A percentile compares a stretch with the other conserved stretches of the same genome.
These are phyloP conservation scores for Hybos culiciformis DNA, from an alignment of 2,888 invertebrate genomes.

Conservation along the genomic window DNA sequence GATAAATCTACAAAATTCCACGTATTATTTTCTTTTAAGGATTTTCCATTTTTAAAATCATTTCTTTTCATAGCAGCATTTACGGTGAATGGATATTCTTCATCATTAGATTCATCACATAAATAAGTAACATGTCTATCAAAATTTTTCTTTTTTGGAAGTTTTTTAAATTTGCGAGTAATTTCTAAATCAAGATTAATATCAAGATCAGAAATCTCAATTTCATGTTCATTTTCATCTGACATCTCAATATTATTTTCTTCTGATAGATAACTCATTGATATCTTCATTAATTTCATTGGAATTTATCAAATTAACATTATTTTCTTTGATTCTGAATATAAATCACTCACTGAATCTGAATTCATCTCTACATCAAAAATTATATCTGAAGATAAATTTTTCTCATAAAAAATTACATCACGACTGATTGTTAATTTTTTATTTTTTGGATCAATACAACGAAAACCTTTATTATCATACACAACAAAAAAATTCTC, in stretches of 20 bases:
- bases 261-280: neutral
- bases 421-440: no score
- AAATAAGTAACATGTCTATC: slow-evolving; percentile 3
- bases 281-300: neutral
- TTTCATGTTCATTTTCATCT: no score
- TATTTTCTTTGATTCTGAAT: neutral
- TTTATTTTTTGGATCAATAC: no score
- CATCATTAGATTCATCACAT: neutral
- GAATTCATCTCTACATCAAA: neutral
- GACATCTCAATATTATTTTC: slow-evolving; percentile 1
- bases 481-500: slow-evolving; percentile 8
- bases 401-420: no score
- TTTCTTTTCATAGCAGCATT: slow-evolving; percentile 1
- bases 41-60: slow-evolving; percentile 5
- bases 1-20: no score
- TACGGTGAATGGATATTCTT: slow-evolving; percentile 5
- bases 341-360: slow-evolving; percentile 2
- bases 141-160: slow-evolving; percentile 2
- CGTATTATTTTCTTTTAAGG: neutral
- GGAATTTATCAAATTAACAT: neutral
- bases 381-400: neutral
- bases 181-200: no score
- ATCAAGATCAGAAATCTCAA: no score
- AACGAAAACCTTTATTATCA: no score
- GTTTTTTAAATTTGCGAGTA: neutral